These are phyloP conservation scores for Reticulitermes lucifugus DNA, from an alignment of 2,888 invertebrate species.

Conservation along the genomic window DNA sequence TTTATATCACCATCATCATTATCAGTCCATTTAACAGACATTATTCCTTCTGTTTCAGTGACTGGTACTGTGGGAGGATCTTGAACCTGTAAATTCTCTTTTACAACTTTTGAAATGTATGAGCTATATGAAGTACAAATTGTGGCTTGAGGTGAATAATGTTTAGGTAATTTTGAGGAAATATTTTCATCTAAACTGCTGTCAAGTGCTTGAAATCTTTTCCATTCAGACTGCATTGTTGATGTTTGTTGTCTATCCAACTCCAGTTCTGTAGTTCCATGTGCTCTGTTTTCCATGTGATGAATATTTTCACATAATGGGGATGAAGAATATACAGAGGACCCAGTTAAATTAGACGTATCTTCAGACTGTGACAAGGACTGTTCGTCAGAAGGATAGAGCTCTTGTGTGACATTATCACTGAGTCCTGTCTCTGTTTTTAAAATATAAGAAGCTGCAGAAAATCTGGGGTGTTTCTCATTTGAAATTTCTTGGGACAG, in stretches of 20 bases:
- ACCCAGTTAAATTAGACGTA: background rate
- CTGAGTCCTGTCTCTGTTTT: background rate
- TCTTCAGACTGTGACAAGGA: background rate
- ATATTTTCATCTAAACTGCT: background rate
- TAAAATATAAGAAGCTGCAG: background rate
- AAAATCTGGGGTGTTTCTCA: background rate
- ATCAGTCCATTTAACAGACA: slow-evolving; percentile 1
- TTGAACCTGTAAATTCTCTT: background rate
- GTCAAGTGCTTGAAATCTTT: background rate
- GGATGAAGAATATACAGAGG: too few species aligned
- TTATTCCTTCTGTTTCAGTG: background rate
- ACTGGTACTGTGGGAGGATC: background rate
- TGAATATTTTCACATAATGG: too few species aligned
- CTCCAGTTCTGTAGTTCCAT: background rate
- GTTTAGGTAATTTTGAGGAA: background rate
- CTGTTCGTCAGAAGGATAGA: background rate
- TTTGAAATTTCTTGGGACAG: background rate
- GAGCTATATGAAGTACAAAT: background rate
- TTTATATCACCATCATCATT: background rate
- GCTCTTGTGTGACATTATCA: background rate
- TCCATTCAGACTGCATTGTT: background rate
- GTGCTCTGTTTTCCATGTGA: background rate
- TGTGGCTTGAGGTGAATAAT: background rate
- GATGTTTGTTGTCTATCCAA: background rate
- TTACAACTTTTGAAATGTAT: background rate